Conservation (phyloP, 1,140 invertebrate genomes). For the Portunus trituberculatus region DNA sequence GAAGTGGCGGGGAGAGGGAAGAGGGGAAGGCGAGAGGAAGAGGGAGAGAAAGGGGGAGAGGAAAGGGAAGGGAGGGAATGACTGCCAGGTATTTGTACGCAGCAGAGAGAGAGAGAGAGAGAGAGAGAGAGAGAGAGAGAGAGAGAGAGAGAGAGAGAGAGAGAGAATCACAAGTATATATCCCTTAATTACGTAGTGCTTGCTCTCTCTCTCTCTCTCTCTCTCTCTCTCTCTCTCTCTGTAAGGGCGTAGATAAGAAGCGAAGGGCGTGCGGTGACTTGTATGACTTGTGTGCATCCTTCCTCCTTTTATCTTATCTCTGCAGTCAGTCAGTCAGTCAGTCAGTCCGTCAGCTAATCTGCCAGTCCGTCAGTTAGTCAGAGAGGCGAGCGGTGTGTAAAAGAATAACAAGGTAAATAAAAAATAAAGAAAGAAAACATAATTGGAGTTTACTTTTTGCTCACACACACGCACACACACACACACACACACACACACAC, state of each 20-base stretch:
- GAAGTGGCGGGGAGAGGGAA: too few species aligned
- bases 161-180: neutral
- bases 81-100: too few species aligned
- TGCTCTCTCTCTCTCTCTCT: neutral
- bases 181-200: neutral
- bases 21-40: too few species aligned
- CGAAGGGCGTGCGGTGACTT: neutral
- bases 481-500: too few species aligned
- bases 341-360: neutral
- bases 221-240: neutral
- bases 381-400: too few species aligned
- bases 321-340: neutral
- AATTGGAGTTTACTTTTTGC: too few species aligned
- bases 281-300: neutral
- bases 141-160: slow-evolving; percentile 20
- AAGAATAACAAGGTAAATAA: too few species aligned
- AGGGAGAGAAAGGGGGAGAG: too few species aligned
- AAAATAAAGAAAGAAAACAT: too few species aligned
- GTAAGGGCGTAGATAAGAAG: neutral
- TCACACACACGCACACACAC: too few species aligned
- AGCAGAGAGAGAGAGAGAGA: neutral
- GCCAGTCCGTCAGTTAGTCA: neutral
- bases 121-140: too few species aligned
- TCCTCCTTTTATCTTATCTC: neutral
- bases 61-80: too few species aligned